phyloP scores from a whole-genome alignment of 2,113 vertebrate genomes.

The Laterallus jamaicensis region DNA sequence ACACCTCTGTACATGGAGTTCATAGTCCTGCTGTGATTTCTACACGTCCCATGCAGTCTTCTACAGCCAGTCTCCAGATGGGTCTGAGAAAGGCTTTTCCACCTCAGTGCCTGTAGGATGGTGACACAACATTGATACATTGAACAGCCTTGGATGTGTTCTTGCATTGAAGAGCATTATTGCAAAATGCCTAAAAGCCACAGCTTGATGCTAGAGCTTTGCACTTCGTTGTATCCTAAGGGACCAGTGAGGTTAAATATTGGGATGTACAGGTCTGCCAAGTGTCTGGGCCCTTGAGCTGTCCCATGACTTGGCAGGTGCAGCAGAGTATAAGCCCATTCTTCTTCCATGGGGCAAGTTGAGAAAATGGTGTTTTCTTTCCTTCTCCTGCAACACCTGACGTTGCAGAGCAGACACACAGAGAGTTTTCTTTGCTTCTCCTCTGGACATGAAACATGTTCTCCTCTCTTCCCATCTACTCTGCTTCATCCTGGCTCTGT shows the following conservation, averaged over 20 bases:
- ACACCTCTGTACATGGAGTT: background rate
- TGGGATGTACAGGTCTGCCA: background rate
- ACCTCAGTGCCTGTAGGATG: background rate
- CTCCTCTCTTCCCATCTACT: background rate
- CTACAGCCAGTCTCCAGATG: background rate
- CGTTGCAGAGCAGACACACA: background rate
- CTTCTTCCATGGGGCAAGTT: background rate
- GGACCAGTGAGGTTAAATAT: background rate
- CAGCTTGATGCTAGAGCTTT: background rate
- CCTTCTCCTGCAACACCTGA: background rate
- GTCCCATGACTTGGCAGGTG: background rate
- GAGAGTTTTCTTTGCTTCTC: background rate
- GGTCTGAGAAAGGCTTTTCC: background rate
- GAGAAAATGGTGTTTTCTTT: background rate
- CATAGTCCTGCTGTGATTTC: background rate
- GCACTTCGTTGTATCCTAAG: background rate
- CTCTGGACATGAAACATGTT: background rate
- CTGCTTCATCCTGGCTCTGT: background rate
- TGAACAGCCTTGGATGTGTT: background rate
- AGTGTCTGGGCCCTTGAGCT: background rate
- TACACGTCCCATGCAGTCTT: background rate
- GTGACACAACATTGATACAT: accelerated
- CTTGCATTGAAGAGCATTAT: background rate
- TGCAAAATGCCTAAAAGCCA: background rate
- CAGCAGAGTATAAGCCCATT: background rate